A percentile compares a stretch with the other conserved stretches of the same genome.
phyloP scores from a whole-genome alignment of 2,888 invertebrate genomes.

The Trachelus tabidus region DNA sequence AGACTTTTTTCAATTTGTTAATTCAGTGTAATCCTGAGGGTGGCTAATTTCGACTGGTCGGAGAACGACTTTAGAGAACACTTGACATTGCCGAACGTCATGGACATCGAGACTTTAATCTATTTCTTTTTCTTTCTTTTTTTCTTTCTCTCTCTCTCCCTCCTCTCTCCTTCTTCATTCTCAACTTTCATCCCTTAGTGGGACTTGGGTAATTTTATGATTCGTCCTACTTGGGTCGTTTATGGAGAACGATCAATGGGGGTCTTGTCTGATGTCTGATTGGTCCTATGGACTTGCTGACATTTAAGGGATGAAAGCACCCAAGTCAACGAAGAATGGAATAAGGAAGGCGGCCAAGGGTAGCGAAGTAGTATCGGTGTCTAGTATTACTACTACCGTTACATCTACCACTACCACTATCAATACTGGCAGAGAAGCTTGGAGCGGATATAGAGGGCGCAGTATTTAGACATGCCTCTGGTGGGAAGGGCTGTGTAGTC shows the following conservation, averaged over 20 bases:
- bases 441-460: neutral
- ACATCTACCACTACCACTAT: neutral
- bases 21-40: slow-evolving; percentile 59
- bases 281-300: neutral
- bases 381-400: neutral
- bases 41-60: slow-evolving; percentile 53
- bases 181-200: slow-evolving; percentile 17
- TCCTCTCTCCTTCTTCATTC: slow-evolving; percentile 21
- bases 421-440: neutral
- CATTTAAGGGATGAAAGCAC: neutral
- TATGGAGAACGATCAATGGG: neutral
- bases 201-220: neutral
- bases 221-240: neutral
- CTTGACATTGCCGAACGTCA: neutral
- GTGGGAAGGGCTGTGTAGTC: slow-evolving; percentile 22
- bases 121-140: slow-evolving; percentile 35
- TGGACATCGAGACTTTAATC: slow-evolving; percentile 40
- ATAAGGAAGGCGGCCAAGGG: neutral
- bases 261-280: neutral
- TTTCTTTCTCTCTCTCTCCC: slow-evolving; percentile 25
- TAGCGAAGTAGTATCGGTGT: neutral
- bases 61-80: neutral
- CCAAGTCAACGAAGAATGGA: neutral
- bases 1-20: slow-evolving; percentile 62
- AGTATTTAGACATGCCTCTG: slow-evolving; percentile 5